phyloP scores from a whole-genome alignment of 2,113 vertebrate species.

The Xiphophorus couchianus region DNA sequence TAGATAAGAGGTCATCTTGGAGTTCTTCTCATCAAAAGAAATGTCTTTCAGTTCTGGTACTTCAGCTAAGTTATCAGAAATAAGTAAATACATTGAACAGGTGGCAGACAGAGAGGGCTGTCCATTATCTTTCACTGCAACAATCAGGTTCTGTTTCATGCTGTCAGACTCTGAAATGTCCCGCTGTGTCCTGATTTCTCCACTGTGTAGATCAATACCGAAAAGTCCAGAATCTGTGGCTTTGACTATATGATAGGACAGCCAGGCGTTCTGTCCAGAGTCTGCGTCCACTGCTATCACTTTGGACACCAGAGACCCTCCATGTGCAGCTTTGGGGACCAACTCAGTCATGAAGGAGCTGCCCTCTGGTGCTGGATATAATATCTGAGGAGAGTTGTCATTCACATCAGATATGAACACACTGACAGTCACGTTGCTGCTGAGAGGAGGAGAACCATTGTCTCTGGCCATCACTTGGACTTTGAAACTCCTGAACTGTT shows the following conservation, averaged over 20 bases:
- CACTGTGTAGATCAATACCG: constrained; percentile 8
- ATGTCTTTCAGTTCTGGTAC: constrained; percentile 74
- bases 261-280: constrained; percentile 55
- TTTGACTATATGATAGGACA: constrained; percentile 13
- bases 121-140: constrained; percentile 75
- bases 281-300: constrained; percentile 76
- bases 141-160: constrained; percentile 74
- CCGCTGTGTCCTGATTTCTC: constrained; percentile 13
- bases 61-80: constrained; percentile 78
- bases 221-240: constrained; percentile 17
- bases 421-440: constrained; percentile 41
- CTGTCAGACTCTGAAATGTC: constrained; percentile 27
- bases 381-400: constrained; percentile 69
- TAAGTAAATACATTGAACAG: constrained; percentile 78
- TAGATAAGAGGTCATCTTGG: constrained; percentile 74
- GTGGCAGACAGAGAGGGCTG: constrained; percentile 80
- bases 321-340: constrained; percentile 71
- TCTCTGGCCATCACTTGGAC: constrained; percentile 71
- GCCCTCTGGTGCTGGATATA: constrained; percentile 70
- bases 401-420: constrained; percentile 72
- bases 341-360: constrained; percentile 76
- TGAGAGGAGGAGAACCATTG: constrained; percentile 73
- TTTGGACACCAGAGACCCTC: constrained; percentile 79
- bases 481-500: constrained; percentile 69
- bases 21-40: constrained; percentile 62